These are phyloP conservation scores for Pterois miles DNA, from an alignment of 2,797 vertebrate species.

Conservation along the genomic window DNA sequence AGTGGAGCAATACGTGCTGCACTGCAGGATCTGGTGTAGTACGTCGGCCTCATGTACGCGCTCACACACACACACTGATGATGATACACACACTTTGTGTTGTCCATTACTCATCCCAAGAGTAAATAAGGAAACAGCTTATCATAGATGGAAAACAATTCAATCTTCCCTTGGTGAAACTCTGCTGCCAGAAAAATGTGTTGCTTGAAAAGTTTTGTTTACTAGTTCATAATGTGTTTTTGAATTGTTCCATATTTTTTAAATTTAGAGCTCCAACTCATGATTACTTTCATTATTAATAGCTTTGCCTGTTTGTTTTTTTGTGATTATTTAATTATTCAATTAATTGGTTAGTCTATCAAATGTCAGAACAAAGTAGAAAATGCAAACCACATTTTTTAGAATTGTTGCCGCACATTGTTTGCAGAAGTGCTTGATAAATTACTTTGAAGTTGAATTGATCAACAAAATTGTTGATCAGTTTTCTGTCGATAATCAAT, in stretches of 20 bases:
- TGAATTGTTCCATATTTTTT: background rate
- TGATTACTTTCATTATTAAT: background rate
- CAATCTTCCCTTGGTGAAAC: background rate
- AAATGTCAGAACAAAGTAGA: background rate
- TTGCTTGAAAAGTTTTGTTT: background rate
- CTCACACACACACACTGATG: background rate
- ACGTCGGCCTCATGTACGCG: background rate
- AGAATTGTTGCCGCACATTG: too few species aligned
- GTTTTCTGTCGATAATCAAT: background rate
- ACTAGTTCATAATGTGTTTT: background rate
- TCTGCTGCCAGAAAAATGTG: background rate
- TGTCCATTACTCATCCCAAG: background rate
- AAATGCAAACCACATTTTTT: background rate
- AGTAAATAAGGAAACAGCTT: constrained; percentile 5
- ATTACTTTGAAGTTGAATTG: background rate
- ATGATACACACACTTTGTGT: background rate
- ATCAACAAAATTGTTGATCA: background rate
- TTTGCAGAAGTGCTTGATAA: too few species aligned
- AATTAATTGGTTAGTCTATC: background rate
- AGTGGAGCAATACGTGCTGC: background rate
- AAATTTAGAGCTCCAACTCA: background rate
- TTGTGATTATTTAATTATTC: background rate
- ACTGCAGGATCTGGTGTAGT: background rate
- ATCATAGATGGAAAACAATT: constrained; percentile 14
- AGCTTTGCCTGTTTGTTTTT: background rate